Percentiles rank a stretch among this genome's conserved stretches.
These are phyloP conservation scores for Cercopithecus mitis DNA, from an alignment of 2,797 vertebrate species.

Conservation along the genomic window DNA sequence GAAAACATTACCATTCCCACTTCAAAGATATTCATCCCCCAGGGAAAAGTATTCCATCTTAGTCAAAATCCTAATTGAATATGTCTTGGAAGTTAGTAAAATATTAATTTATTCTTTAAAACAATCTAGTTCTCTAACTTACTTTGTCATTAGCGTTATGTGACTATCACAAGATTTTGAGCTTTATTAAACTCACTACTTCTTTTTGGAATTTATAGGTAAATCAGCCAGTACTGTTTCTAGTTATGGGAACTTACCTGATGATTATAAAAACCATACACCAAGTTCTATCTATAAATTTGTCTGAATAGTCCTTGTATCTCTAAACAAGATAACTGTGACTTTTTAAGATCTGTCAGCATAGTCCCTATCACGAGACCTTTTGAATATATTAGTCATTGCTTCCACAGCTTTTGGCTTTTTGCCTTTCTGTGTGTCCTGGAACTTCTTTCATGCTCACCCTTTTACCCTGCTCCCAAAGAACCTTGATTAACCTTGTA, in stretches of 20 bases:
- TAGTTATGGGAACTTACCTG: neutral
- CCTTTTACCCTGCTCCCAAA: accelerated
- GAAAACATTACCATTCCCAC: neutral
- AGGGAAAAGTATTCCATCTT: neutral
- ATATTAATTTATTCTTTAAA: neutral
- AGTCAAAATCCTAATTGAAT: slow-evolving; percentile 39
- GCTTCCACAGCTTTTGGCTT: neutral
- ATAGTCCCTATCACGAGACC: neutral
- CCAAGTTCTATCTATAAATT: neutral
- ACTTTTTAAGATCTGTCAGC: neutral
- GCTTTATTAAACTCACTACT: neutral
- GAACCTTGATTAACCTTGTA: neutral
- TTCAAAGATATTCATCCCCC: neutral
- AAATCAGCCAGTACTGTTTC: neutral
- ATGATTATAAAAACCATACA: neutral
- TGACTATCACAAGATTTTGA: neutral
- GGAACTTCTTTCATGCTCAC: neutral
- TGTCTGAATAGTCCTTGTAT: neutral
- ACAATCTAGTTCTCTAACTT: neutral
- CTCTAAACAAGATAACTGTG: neutral
- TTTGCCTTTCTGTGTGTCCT: neutral
- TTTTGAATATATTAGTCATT: slow-evolving; percentile 28
- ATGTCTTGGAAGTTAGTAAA: neutral
- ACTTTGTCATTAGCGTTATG: neutral
- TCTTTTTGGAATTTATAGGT: neutral